Conservation (phyloP, 2,888 invertebrate genomes). For the Tortrix viridana region DNA sequence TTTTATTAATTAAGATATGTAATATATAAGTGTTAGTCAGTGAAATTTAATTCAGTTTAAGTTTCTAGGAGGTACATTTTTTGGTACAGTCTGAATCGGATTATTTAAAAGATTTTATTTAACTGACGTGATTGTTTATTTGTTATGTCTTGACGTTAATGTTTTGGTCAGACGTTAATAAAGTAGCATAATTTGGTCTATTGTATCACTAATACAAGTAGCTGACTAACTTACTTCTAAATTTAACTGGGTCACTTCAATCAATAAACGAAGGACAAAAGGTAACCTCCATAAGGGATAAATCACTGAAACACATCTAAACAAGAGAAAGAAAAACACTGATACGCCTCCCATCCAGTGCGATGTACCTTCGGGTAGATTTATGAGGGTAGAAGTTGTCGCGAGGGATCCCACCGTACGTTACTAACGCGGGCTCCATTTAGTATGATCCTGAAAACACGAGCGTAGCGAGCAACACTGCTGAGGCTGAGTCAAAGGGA, state of each 20-base stretch:
- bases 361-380: conserved; percentile 58
- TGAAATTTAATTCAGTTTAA: conserved; percentile 27
- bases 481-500: too few relatives aligned
- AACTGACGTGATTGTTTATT: too few relatives aligned
- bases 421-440: conserved; percentile 38
- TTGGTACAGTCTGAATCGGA: too few relatives aligned
- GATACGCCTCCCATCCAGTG: conserved; percentile 57
- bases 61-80: too few relatives aligned
- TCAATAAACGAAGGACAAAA: conserved; percentile 52
- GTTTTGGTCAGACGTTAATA: too few relatives aligned
- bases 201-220: too few relatives aligned
- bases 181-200: too few relatives aligned
- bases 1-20: conserved; percentile 1
- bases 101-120: too few relatives aligned
- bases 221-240: too few relatives aligned
- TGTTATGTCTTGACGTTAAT: too few relatives aligned
- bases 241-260: background rate
- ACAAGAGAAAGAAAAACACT: conserved; percentile 52
- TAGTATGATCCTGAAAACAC: background rate
- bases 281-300: conserved; percentile 48
- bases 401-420: conserved; percentile 41
- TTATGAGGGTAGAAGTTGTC: conserved; percentile 58
- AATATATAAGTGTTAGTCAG: conserved; percentile 45
- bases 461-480: background rate
- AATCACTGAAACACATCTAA: conserved; percentile 39